phyloP scores from a whole-genome alignment of 1,140 invertebrate genomes.

The Drosophila leontia region DNA sequence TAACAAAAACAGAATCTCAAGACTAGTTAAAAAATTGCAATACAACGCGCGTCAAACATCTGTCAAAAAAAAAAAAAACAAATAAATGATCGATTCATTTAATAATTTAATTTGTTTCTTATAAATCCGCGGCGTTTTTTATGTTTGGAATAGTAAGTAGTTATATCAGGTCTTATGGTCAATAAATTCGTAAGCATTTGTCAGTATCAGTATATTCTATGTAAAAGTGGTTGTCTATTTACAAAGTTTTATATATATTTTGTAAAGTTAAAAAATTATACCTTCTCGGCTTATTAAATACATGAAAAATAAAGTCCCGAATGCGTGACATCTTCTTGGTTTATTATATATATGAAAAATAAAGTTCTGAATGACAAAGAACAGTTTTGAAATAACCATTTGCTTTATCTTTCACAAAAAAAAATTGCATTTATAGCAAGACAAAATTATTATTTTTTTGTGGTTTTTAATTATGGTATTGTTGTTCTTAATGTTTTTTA shows the following conservation, averaged over 20 bases:
- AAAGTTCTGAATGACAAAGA: not conserved
- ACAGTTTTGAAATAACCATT: not conserved
- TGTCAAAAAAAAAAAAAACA: constrained; percentile 6
- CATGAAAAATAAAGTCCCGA: not conserved
- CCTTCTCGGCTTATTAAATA: not conserved
- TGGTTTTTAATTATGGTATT: too few relatives aligned
- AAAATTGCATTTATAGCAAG: too few relatives aligned
- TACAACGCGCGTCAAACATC: not conserved
- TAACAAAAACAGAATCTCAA: not conserved
- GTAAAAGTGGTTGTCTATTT: constrained; percentile 22
- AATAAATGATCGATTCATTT: not conserved
- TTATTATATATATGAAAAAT: not conserved
- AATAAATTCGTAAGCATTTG: constrained; percentile 66
- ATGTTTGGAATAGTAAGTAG: constrained; percentile 35
- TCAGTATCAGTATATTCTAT: constrained; percentile 31
- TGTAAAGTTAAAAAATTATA: not conserved
- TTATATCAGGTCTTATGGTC: constrained; percentile 67
- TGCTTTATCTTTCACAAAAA: not conserved
- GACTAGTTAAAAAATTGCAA: constrained; percentile 18
- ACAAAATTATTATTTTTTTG: too few relatives aligned
- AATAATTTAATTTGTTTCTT: not conserved
- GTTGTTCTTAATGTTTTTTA: not conserved
- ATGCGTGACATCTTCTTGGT: too few relatives aligned
- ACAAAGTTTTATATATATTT: constrained; percentile 11
- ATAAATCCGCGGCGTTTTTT: constrained; percentile 6